phyloP scores from a whole-genome alignment of 2,888 invertebrate genomes.

The Euplexia lucipara region DNA sequence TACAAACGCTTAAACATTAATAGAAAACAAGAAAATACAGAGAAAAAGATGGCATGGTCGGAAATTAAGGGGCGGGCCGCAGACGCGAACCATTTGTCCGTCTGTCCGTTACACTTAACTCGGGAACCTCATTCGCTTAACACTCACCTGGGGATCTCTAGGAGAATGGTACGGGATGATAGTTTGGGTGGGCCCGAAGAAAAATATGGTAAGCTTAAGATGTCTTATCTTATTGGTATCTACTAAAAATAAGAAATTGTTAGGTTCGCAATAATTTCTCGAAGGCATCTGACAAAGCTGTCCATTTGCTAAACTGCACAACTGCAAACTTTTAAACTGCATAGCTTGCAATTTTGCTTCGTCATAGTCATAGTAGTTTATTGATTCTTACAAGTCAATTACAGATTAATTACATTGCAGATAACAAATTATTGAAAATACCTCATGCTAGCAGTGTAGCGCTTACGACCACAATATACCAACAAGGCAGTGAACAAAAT shows the following conservation, averaged over 20 bases:
- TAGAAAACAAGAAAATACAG: slow-evolving; percentile 57
- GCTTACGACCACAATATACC: too few species aligned
- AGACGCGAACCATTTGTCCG: slow-evolving; percentile 74
- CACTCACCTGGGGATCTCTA: slow-evolving; percentile 78
- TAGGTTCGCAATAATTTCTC: not conserved
- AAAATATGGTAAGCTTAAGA: too few species aligned
- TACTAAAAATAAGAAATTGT: too few species aligned
- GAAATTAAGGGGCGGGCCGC: slow-evolving; percentile 65
- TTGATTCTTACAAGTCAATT: too few species aligned
- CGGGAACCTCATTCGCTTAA: slow-evolving; percentile 77
- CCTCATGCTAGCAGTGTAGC: too few species aligned
- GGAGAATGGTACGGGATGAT: slow-evolving; percentile 48
- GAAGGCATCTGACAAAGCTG: not conserved
- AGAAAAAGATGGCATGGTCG: slow-evolving; percentile 46
- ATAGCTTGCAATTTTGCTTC: too few species aligned
- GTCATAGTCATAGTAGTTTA: too few species aligned
- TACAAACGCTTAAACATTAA: slow-evolving; percentile 61
- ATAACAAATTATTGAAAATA: too few species aligned
- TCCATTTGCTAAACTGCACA: not conserved
- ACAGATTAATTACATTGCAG: too few species aligned
- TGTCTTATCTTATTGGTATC: too few species aligned
- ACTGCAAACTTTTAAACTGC: too few species aligned
- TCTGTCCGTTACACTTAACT: slow-evolving; percentile 77
- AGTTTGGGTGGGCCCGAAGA: slow-evolving; percentile 13
- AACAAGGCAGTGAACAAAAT: not conserved